phyloP scores from a whole-genome alignment of 1,140 invertebrate genomes.

The Ceratina australensis region DNA sequence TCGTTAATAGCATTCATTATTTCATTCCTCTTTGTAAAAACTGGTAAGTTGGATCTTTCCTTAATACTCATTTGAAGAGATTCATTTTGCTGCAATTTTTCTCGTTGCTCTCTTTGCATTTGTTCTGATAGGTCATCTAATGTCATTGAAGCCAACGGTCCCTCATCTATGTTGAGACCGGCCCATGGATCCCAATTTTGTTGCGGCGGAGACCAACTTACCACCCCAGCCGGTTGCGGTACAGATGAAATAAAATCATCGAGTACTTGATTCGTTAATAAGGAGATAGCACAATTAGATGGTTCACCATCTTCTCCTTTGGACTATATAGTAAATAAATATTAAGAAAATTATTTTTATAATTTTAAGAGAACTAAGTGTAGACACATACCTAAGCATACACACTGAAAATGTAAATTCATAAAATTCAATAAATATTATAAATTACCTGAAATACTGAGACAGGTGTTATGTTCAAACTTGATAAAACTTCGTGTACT shows the following conservation, averaged over 20 bases:
- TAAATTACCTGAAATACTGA: slow-evolving; percentile 44
- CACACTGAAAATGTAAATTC: neutral
- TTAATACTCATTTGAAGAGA: slow-evolving; percentile 83
- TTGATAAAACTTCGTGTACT: slow-evolving; percentile 83
- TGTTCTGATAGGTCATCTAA: slow-evolving; percentile 91
- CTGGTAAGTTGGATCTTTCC: slow-evolving; percentile 87
- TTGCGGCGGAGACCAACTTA: slow-evolving; percentile 96
- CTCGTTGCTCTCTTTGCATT: slow-evolving; percentile 83
- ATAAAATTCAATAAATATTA: neutral
- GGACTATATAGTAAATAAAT: slow-evolving; percentile 11
- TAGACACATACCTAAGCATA: too few species aligned
- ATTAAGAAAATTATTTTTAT: slow-evolving; percentile 12
- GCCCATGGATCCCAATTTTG: slow-evolving; percentile 98
- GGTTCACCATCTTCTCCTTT: neutral
- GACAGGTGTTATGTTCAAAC: slow-evolving; percentile 82
- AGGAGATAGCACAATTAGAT: slow-evolving; percentile 70
- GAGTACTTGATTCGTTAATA: slow-evolving; percentile 82
- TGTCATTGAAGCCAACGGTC: slow-evolving; percentile 87
- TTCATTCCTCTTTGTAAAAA: slow-evolving; percentile 84
- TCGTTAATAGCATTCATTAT: slow-evolving; percentile 93
- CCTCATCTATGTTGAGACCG: slow-evolving; percentile 96
- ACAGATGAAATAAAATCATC: slow-evolving; percentile 83
- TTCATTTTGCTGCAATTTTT: slow-evolving; percentile 83
- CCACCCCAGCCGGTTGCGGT: slow-evolving; percentile 85
- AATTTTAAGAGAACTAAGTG: neutral